These are phyloP conservation scores for Athrips mouffetella DNA, from an alignment of 2,888 invertebrate genomes.

Conservation along the genomic window DNA sequence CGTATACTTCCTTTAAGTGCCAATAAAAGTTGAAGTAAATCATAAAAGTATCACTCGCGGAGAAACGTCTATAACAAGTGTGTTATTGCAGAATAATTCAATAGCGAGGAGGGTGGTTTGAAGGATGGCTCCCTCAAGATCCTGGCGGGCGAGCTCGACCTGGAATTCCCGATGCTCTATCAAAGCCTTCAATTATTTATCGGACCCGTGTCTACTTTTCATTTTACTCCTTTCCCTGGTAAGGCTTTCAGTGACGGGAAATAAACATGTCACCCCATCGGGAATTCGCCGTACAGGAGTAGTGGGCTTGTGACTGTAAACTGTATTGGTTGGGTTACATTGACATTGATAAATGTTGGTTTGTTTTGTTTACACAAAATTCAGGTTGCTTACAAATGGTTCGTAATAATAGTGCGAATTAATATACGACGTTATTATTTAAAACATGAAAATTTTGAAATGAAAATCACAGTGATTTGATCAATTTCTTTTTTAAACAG, in stretches of 20 bases:
- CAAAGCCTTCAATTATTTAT: constrained; percentile 78
- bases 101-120: constrained; percentile 68
- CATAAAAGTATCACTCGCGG: constrained; percentile 77
- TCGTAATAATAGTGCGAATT: constrained; percentile 17
- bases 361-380: constrained; percentile 44
- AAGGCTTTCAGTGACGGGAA: constrained; percentile 59
- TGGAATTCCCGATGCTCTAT: constrained; percentile 72
- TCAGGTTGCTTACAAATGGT: too few species aligned
- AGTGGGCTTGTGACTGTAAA: constrained; percentile 52
- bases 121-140: constrained; percentile 73
- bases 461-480: too few species aligned
- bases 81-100: constrained; percentile 78
- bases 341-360: constrained; percentile 52
- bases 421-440: too few species aligned
- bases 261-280: constrained; percentile 66
- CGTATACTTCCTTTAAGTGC: constrained; percentile 77
- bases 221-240: constrained; percentile 70
- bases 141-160: constrained; percentile 50
- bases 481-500: too few species aligned
- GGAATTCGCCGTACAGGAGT: constrained; percentile 60
- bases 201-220: constrained; percentile 77
- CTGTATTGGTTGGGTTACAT: constrained; percentile 41
- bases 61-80: constrained; percentile 77
- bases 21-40: constrained; percentile 79
- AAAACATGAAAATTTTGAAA: too few species aligned